Base-by-base conservation (phyloP, 2,888 invertebrate species). In the Sisyra terminalis region DNA sequence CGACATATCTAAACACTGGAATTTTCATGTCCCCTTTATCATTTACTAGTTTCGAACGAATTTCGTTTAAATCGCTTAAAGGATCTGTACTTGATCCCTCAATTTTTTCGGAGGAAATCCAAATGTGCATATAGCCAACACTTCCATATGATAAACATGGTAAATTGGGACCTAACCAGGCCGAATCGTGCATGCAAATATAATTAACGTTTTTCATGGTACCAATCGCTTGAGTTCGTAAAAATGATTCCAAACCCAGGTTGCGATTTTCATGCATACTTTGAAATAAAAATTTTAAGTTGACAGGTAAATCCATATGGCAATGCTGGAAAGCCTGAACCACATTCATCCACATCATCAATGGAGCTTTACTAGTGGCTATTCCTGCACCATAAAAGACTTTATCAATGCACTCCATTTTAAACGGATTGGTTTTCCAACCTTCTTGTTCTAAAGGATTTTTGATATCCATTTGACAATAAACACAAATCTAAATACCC, bases 101-200 rank as follows among this genome's bases (percentile, higher is more conserved):
- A 46, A 31, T 46, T 53, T 50, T 57, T 48, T 45, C 56, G 47
- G 49, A 53, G 48, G 45, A 49, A 38, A 46, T 13, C 29, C 37
- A 31, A 42, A 48, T 46, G n/a, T 41, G 42, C 18, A 42, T 44
- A 13, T 37, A 30, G 29, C 48, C 66, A 10, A 61, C 58, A 37
- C 56, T 55, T 29, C 63, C 67, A 45, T 65, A 63, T n/a, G 60
- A 51, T 8, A 67, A 50, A 47, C 65, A 65, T 3, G 66, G 65
- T 50, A 57, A 52, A 46, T 61, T 58, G n/a, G 54, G 54, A 1
- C 64, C 63, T 2, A 66, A 47, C 66, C 66, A 66, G 46, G 64
- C 57, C 1, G 61, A 59, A 40, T 64, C 63, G 42, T 57, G 58
- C 11, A 61, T 52, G 2, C 64, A 51, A 3, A 64, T 51, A 44